A percentile compares a stretch with the other conserved stretches of the same genome.
phyloP scores from a whole-genome alignment of 2,888 invertebrate species.

The Drosophila affinis region DNA sequence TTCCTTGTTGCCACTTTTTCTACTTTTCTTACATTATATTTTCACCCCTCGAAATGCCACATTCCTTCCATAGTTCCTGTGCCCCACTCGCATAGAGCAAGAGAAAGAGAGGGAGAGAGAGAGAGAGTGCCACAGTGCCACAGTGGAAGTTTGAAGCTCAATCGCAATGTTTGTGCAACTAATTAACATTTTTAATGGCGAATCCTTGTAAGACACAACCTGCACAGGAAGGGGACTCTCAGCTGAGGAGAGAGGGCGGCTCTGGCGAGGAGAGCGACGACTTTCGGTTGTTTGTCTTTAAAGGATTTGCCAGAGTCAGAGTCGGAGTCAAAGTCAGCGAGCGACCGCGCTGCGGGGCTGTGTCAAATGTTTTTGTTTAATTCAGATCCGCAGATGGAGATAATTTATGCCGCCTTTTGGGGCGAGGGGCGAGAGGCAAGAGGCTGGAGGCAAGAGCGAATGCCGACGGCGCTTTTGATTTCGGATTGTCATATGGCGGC shows the following conservation, averaged over 20 bases:
- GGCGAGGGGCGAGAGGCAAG: background rate
- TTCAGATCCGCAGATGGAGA: conserved; percentile 69
- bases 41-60: background rate
- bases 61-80: conserved; percentile 43
- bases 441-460: conserved; percentile 20
- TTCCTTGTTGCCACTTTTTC: background rate
- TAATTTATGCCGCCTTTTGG: conserved; percentile 65
- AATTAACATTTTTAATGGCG: conserved; percentile 83
- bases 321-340: background rate
- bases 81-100: background rate
- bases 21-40: background rate
- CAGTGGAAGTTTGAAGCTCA: conserved; percentile 55
- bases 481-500: conserved; percentile 61
- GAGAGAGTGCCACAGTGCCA: conserved; percentile 9
- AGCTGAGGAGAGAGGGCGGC: background rate
- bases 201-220: conserved; percentile 79
- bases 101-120: background rate
- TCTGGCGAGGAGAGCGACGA: conserved; percentile 2
- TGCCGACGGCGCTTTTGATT: conserved; percentile 72
- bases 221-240: conserved; percentile 32
- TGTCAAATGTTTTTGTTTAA: conserved; percentile 76
- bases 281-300: conserved; percentile 55
- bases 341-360: conserved; percentile 48
- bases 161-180: conserved; percentile 73
- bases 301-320: conserved; percentile 59